These are phyloP conservation scores for Parapsyche elsis DNA, from an alignment of 1,140 invertebrate species.

Conservation along the genomic window DNA sequence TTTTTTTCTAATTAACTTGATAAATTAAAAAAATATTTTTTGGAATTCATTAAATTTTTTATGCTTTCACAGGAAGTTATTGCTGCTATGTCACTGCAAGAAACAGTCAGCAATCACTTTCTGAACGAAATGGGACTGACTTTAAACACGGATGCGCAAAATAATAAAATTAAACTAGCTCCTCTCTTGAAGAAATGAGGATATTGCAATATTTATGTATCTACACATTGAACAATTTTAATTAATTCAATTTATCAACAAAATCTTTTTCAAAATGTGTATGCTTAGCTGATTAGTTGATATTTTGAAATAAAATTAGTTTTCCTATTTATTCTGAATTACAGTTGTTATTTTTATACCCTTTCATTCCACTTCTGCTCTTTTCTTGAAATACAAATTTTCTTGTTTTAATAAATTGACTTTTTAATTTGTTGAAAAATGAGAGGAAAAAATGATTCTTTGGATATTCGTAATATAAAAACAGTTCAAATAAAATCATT, in stretches of 20 bases:
- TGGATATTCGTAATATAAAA: too few species aligned
- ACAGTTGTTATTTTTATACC: too few species aligned
- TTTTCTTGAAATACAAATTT: too few species aligned
- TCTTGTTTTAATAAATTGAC: too few species aligned
- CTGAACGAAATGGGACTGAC: conserved; percentile 66
- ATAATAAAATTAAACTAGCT: conserved; percentile 62
- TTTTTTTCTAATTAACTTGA: background rate
- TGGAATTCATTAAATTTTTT: conserved; percentile 4
- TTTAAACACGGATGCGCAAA: conserved; percentile 62
- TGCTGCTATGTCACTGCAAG: conserved; percentile 69
- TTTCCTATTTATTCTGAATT: too few species aligned
- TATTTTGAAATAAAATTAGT: too few species aligned
- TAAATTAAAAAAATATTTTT: conserved; percentile 29
- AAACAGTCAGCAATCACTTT: conserved; percentile 68
- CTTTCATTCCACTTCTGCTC: too few species aligned
- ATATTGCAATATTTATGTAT: conserved; percentile 17
- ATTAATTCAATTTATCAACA: background rate
- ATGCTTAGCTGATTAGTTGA: too few species aligned
- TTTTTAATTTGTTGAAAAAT: too few species aligned
- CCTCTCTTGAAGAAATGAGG: conserved; percentile 58
- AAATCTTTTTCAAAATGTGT: too few species aligned
- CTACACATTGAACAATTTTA: background rate
- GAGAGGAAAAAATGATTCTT: too few species aligned
- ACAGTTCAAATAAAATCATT: too few species aligned
- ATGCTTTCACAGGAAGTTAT: conserved; percentile 67